Evolutionary conservation across 2,888 invertebrate genomes (phyloP).

Genomic region (Neoascia interrupta): DNA sequence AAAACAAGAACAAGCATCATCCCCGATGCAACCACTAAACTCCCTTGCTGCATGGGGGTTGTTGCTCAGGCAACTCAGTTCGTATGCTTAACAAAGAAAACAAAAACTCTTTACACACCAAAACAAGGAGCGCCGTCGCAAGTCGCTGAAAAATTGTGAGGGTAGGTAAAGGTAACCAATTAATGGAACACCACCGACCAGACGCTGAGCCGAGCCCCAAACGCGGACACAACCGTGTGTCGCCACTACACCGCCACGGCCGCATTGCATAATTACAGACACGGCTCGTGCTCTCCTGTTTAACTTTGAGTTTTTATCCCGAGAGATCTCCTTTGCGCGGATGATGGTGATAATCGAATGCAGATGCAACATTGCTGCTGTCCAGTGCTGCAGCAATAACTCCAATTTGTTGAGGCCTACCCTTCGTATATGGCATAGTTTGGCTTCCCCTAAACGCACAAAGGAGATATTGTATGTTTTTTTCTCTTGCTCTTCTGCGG

Average conservation of each 20-base stretch:
- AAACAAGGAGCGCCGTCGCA: slow-evolving; percentile 37
- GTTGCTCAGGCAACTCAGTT: slow-evolving; percentile 32
- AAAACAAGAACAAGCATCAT: slow-evolving; percentile 50
- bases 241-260: slow-evolving; percentile 8
- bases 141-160: slow-evolving; percentile 48
- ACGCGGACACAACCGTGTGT: slow-evolving; percentile 16
- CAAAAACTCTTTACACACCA: slow-evolving; percentile 13
- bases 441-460: slow-evolving; percentile 56
- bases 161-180: slow-evolving; percentile 65
- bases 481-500: slow-evolving; percentile 27
- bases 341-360: slow-evolving; percentile 70
- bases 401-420: slow-evolving; percentile 67
- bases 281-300: slow-evolving; percentile 58
- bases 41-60: slow-evolving; percentile 48
- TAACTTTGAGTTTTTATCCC: slow-evolving; percentile 58
- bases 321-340: slow-evolving; percentile 61
- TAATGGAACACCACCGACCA: slow-evolving; percentile 61
- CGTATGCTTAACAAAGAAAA: not conserved
- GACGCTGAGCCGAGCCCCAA: slow-evolving; percentile 64
- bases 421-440: slow-evolving; percentile 57
- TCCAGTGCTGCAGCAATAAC: slow-evolving; percentile 63
- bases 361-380: slow-evolving; percentile 67
- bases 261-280: slow-evolving; percentile 59
- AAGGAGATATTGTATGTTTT: slow-evolving; percentile 34
- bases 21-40: slow-evolving; percentile 24